Percentiles rank a stretch among this genome's conserved stretches.
Conservation (phyloP, 1,140 invertebrate genomes). For the Chrysopa pallens region DNA sequence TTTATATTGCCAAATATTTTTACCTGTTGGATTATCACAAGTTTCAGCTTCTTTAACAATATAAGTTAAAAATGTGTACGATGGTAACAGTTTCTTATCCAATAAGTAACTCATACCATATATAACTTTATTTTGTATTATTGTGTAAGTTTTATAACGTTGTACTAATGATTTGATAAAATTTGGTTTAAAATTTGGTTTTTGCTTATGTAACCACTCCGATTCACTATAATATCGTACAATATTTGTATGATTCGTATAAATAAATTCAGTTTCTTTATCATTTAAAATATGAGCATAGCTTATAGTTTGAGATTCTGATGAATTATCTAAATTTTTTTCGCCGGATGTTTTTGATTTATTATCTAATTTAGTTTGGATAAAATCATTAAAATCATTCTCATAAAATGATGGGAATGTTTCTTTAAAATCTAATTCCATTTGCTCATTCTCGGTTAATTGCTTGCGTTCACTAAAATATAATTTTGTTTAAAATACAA, state of each 20-base stretch:
- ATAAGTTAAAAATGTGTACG: too few species aligned
- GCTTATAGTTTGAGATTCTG: neutral
- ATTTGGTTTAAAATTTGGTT: slow-evolving; percentile 21
- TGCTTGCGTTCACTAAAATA: neutral
- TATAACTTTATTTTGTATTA: slow-evolving; percentile 25
- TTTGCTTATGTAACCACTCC: slow-evolving; percentile 31
- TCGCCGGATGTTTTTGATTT: too few species aligned
- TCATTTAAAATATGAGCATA: neutral
- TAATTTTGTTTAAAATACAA: slow-evolving; percentile 1
- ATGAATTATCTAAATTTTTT: neutral
- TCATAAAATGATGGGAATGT: slow-evolving; percentile 63
- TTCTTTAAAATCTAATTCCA: slow-evolving; percentile 44
- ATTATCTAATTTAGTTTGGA: neutral
- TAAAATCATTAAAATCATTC: slow-evolving; percentile 43
- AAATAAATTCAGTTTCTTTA: slow-evolving; percentile 29
- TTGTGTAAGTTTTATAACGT: slow-evolving; percentile 36
- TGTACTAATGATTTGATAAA: slow-evolving; percentile 33
- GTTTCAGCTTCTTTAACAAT: too few species aligned
- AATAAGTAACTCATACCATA: slow-evolving; percentile 28
- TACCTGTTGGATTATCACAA: too few species aligned
- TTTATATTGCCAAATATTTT: too few species aligned
- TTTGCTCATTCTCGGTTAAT: slow-evolving; percentile 56
- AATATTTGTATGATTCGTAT: slow-evolving; percentile 38
- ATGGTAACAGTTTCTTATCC: slow-evolving; percentile 22
- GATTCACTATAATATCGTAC: slow-evolving; percentile 31